Base-by-base conservation (phyloP, 2,888 invertebrate genomes). In the Agonum fuliginosum region DNA sequence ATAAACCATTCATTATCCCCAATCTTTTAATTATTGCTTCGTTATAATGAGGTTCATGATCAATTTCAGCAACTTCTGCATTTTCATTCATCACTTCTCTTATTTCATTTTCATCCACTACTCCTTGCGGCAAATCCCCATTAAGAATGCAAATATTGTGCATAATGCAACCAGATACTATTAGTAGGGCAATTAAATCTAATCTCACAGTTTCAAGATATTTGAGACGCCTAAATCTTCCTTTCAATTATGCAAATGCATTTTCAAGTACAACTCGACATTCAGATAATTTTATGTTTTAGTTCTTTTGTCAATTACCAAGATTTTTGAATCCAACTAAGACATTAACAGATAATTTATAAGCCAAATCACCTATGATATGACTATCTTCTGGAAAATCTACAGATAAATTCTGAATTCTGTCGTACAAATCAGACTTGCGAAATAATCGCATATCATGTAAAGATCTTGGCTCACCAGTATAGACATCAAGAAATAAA, bases 401-500 rank as follows among this genome's bases (percentile, higher is more conserved):
- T 43, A 79, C 43, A 48, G 65, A 46, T 51, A 69, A 71, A 67
- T 41, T 65, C 20, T 54, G 17, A 27, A 81, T 80, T 22, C 54
- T 74, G 27, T 30, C n/a, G 17, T 8, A 79, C 5, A 80, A 51
- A 67, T 81, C 80, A 19, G 81, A 81, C 75, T 78, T 78, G 34
- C 77, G 34, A 76, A 79, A 80, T 10, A 81, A 69, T 37, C 78
- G 48, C 14, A 37, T 34, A 46, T 81, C 81, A 71, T 81, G 81
- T 20, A 80, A 72, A 17, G 79, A 81, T 1, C 81, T 79, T 17
- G 78, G 75, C 78, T 80, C 80, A 17, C 80, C 81, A 51, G 79
- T 73, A 78, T 80, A 81, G 30, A 79, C 76, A 78, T 81, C 76
- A 6, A 69, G 80, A 58, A 81, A n/a, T n/a, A n/a, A n/a, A 80